Conservation (phyloP, 2,888 invertebrate genomes). For the Kryphioiulus occultus region DNA sequence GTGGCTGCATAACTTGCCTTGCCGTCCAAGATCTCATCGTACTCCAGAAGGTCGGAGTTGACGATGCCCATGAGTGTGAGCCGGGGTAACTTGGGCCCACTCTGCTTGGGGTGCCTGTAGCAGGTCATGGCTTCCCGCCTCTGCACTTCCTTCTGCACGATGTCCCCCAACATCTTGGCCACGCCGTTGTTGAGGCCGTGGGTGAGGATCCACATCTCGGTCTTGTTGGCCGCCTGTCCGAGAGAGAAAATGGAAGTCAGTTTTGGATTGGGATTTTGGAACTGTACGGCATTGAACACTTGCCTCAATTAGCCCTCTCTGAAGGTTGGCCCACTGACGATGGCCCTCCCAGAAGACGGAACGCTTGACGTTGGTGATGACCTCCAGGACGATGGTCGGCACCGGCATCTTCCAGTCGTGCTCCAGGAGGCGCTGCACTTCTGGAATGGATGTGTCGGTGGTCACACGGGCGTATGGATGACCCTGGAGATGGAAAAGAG, state of each 20-base stretch:
- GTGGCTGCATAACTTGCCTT: conserved; percentile 51
- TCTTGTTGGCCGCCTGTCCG: conserved; percentile 61
- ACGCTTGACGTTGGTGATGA: conserved; percentile 55
- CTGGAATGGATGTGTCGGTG: conserved; percentile 55
- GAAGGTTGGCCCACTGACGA: conserved; percentile 55
- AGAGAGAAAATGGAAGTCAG: background rate
- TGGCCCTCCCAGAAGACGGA: conserved; percentile 54
- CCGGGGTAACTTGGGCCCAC: conserved; percentile 53
- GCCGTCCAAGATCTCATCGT: conserved; percentile 55
- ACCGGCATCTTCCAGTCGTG: conserved; percentile 56
- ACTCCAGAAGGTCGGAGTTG: conserved; percentile 55
- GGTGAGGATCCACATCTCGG: conserved; percentile 61
- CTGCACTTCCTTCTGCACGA: conserved; percentile 59
- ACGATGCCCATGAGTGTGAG: conserved; percentile 60
- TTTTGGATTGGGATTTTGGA: background rate
- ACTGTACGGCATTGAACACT: background rate
- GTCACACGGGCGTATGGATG: conserved; percentile 56
- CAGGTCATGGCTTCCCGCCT: conserved; percentile 57
- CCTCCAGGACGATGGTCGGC: conserved; percentile 56
- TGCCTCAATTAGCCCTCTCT: conserved; percentile 56
- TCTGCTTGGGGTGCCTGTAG: conserved; percentile 54
- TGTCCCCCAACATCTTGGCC: conserved; percentile 61
- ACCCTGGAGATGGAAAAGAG: conserved; percentile 53
- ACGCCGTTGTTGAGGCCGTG: conserved; percentile 61
- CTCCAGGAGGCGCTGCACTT: conserved; percentile 55